Evolutionary conservation across 2,797 vertebrate species (phyloP), one percentile per base, ranked within the genome.

Genomic region (Sphenopsis melanotis): DNA sequence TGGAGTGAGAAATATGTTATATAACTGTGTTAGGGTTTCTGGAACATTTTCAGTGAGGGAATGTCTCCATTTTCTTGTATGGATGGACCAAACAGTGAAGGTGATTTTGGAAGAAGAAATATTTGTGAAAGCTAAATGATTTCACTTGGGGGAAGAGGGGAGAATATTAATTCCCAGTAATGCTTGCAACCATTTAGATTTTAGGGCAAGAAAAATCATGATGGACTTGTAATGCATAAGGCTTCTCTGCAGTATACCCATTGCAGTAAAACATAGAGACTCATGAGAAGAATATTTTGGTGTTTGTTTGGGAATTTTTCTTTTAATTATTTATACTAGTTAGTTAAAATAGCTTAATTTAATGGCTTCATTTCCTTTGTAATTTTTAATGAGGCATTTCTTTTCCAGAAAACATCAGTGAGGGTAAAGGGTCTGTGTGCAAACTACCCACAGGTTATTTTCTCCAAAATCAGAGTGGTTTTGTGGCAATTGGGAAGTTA

Each of bases 301-400:
- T 1, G 9, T 83, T 83, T 47, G 12, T 50, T 92, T 63, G 32
- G 14, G 20, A 5, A 16, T 46, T 83, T 80, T 80, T 71, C 39
- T 17, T 19, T 34, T 11, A 36, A 30, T 82, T 46, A 68, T 57
- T 82, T 83, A 26, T 75, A 55, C 32, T 39, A 66, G 24, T 19
- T 57, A 27, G 20, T 57, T 34, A 29, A 68, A 57, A 12, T 3
- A 34, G 36, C 20, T 68, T n/a, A 27, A 21, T 41, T 49, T 50
- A 61, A 29, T 50, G 44, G 32, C 53, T 93, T 85, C 71, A 81
- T 95, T 93, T 89, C 46, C 42, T 50, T 76, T 66, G n/a, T 74
- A 60, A 87, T 93, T 95, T 92, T 49, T 90, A 79, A 89, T 82
- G 87, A 92, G 66, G n/a, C 47, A 30, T 87, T 87, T 46, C 9